Conservation (phyloP, 2,888 invertebrate species). For the Pandemis corylana region DNA sequence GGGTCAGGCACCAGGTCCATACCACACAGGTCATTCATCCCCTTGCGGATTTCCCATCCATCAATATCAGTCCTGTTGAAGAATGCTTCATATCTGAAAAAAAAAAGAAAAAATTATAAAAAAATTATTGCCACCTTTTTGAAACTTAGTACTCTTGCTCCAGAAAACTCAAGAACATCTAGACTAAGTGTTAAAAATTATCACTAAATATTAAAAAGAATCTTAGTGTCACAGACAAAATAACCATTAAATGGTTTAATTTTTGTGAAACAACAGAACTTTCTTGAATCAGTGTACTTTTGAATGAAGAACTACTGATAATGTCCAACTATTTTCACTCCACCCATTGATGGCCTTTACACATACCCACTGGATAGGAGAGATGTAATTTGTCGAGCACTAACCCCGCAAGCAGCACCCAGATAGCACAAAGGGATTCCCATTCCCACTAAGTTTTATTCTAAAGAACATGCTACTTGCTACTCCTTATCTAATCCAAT, state of each 20-base stretch:
- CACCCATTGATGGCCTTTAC: too few relatives aligned
- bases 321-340: too few relatives aligned
- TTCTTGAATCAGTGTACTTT: too few relatives aligned
- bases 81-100: slow-evolving; percentile 90
- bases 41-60: slow-evolving; percentile 97
- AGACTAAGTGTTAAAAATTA: too few relatives aligned
- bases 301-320: too few relatives aligned
- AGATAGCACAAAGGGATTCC: background rate
- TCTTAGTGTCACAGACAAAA: too few relatives aligned
- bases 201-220: too few relatives aligned
- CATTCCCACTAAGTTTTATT: background rate
- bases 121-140: background rate
- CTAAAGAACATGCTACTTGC: background rate
- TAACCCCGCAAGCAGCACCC: background rate
- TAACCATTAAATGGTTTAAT: too few relatives aligned
- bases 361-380: too few relatives aligned
- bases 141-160: background rate
- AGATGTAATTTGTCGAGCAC: too few relatives aligned
- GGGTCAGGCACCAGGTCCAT: slow-evolving; percentile 98
- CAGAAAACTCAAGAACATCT: too few relatives aligned
- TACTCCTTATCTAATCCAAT: slow-evolving; percentile 2
- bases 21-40: slow-evolving; percentile 94
- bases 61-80: slow-evolving; percentile 95
- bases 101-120: background rate
- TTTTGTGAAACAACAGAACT: too few relatives aligned